Evolutionary conservation across 92 coral and sea anemone species (phyloP), one percentile per base, ranked within the genome.

Genomic region (Bergia puertoricense): DNA sequence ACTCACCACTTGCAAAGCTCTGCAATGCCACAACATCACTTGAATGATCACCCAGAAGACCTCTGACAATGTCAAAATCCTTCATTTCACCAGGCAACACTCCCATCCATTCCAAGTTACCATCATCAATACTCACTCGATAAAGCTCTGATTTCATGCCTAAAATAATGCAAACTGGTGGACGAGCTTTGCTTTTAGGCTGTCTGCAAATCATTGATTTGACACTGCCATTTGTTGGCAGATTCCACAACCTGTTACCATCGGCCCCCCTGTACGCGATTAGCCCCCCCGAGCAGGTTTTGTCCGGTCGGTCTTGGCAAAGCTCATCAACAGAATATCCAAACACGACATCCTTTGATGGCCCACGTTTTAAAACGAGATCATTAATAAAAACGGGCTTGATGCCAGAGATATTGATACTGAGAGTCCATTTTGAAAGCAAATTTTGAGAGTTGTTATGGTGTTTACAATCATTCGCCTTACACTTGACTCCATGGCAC

Each of bases 401-500:
- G 22, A 92, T 37, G 15, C 92, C 93, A 18, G 88, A 80, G 65
- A 95, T 90, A 62, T 92, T 87, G 80, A 95, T 90, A 51, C 86
- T 90, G 54, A 80, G 85, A 37, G 92, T 44, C 98, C 98, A 95
- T 72, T 85, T 88, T 42, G 82, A 80, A 14, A 77, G 85, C 23
- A 72, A 14, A 77, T 74, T 51, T 6, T 43, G 76, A 1, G 76
- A 75, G 5, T 65, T 10, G 59, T 54, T 54, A 54, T 54, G 54
- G 39, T 71, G 85, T 57, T 89, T 90, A 39, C 97, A 94, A 13
- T 30, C 30, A 30, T 82, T 74, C 48, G 92, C 88, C 85, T 88
- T 87, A 42, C 98, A 95, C 74, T 91, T 86, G 18, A 86, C 89
- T 69, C 88, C 91, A 77, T 95, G 98, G 72, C 98, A 95, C 13